phyloP scores from a whole-genome alignment of 2,888 invertebrate genomes.

The Caenorhabditis macrosperma region DNA sequence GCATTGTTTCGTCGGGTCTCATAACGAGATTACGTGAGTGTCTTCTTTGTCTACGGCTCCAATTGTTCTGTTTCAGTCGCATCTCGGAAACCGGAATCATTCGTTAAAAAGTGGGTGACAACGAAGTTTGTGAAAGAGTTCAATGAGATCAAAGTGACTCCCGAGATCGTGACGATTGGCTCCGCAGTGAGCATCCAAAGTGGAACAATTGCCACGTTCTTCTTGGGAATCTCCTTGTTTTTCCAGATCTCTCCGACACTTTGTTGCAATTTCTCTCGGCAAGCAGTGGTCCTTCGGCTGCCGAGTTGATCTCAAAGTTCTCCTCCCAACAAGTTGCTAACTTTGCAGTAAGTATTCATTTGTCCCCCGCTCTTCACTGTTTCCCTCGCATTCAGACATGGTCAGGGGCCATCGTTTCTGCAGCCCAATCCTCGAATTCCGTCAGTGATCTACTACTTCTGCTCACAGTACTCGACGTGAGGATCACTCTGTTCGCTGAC shows the following conservation, averaged over 20 bases:
- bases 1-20: constrained; percentile 61
- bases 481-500: constrained; percentile 8
- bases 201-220: not conserved
- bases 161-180: constrained; percentile 86
- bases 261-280: not conserved
- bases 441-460: constrained; percentile 81
- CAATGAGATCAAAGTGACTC: constrained; percentile 82
- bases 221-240: not conserved
- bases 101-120: constrained; percentile 43
- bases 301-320: constrained; percentile 61
- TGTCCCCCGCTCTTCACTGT: too few species aligned
- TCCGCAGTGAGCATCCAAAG: constrained; percentile 82
- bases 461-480: constrained; percentile 20
- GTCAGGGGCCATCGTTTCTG: constrained; percentile 81
- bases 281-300: not conserved
- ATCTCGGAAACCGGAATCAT: constrained; percentile 12
- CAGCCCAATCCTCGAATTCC: constrained; percentile 63
- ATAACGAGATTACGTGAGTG: constrained; percentile 58
- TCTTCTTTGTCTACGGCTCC: not conserved
- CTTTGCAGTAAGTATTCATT: constrained; percentile 56
- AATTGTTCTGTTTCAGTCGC: constrained; percentile 21
- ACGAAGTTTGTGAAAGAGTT: constrained; percentile 51
- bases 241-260: constrained; percentile 32
- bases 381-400: constrained; percentile 58
- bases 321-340: constrained; percentile 81